Base-by-base conservation (phyloP, 2,797 vertebrate species). In the Anolis apletophallus region DNA sequence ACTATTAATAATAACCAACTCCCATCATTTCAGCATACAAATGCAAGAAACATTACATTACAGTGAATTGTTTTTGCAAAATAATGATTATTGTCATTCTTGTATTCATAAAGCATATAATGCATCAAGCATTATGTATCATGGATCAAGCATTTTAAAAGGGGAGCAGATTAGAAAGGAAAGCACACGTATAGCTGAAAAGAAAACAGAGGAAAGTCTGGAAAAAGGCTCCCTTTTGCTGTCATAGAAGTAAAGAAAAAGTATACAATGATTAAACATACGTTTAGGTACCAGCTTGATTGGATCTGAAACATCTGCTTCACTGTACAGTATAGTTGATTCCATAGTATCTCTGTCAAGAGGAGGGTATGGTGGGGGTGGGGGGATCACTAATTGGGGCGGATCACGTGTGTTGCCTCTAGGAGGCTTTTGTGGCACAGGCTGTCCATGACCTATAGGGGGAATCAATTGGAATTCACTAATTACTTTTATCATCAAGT, bases 391-490 rank as follows among this genome's bases (percentile, higher is more conserved):
- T 95, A 96, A 96, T 87, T 96, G 95, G 26, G 96, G 95, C 69
- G 95, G 93, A 74, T 95, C 97, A 93, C 90, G 95, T 72, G 87
- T 36, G 1, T 93, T 91, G 92, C 96, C 96, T 92, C 97, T 96
- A 80, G 95, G 96, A 93, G 98, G 97, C 96, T 98, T 98, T 94
- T 97, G 96, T 92, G 97, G 97, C 78, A 96, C 96, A 93, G 95
- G 96, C 80, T 93, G 95, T 95, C 96, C 97, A 90, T 92, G 90
- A 95, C 97, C 97, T 97, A 96, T 88, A 95, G 94, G 91, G 73
- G 91, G 96, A 95, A 97, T 95, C 95, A 96, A 97, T 83, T 88
- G 72, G 85, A 86, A 76, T 86, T 86, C 10, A 92, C 91, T 93
- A 84, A 92, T 94, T 93, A 96, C 80, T 95, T 93, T 55, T 81